A percentile compares a stretch with the other conserved stretches of the same genome.
phyloP scores from a whole-genome alignment of 2,888 invertebrate genomes.

The Mythimna ferrago region DNA sequence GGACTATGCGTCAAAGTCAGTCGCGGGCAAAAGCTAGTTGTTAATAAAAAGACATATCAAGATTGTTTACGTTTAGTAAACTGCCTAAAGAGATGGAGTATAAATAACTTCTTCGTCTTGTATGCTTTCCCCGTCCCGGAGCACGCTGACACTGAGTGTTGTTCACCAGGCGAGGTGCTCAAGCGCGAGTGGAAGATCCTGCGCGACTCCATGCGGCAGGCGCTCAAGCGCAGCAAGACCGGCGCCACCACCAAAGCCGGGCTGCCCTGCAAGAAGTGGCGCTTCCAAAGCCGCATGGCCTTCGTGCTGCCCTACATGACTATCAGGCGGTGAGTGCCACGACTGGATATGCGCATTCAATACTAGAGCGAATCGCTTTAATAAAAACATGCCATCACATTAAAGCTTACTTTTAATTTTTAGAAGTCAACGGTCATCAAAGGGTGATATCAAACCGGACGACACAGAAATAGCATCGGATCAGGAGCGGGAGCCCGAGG shows the following conservation, averaged over 20 bases:
- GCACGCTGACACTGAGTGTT: no score
- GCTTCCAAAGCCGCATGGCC: constrained; percentile 84
- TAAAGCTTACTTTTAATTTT: constrained; percentile 8
- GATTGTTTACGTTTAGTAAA: no score
- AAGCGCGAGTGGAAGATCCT: constrained; percentile 89
- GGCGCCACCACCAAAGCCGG: constrained; percentile 82
- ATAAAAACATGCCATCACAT: no score
- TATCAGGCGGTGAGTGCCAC: constrained; percentile 72
- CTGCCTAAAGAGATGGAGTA: no score
- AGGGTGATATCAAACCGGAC: constrained; percentile 75
- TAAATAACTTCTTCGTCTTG: no score
- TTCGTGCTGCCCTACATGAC: constrained; percentile 87
- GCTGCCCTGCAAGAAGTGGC: constrained; percentile 84
- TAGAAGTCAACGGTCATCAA: constrained; percentile 61
- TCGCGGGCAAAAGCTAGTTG: no score
- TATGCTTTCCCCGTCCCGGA: no score
- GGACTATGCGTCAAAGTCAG: no score
- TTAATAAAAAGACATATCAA: no score
- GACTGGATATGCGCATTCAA: neutral
- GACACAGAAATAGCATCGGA: constrained; percentile 77
- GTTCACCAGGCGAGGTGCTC: constrained; percentile 78
- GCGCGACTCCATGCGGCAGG: constrained; percentile 86
- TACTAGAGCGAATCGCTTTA: neutral
- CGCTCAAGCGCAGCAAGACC: constrained; percentile 79
- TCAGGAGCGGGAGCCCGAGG: constrained; percentile 69